These are phyloP conservation scores for Cryptus armator DNA, from an alignment of 2,888 invertebrate species.

Conservation along the genomic window DNA sequence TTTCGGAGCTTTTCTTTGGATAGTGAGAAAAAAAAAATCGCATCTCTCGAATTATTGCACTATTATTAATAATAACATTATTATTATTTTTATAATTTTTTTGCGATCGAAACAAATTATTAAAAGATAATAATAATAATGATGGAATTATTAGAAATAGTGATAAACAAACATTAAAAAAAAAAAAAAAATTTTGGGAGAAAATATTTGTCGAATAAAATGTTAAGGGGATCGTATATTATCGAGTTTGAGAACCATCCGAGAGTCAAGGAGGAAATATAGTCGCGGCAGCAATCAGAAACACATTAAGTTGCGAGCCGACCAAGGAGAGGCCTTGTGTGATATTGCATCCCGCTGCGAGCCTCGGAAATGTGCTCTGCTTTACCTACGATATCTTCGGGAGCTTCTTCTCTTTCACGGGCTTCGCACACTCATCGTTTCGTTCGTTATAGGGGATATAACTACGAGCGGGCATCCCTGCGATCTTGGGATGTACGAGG, in stretches of 20 bases:
- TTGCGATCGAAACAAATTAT: no score
- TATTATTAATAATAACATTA: neutral
- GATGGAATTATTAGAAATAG: no score
- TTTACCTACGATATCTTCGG: conserved; percentile 65
- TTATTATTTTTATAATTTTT: no score
- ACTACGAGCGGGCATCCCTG: neutral
- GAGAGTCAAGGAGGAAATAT: conserved; percentile 67
- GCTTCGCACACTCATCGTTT: conserved; percentile 46
- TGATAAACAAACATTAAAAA: no score
- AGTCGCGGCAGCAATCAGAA: conserved; percentile 83
- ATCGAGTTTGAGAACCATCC: conserved; percentile 66
- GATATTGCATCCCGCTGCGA: conserved; percentile 80
- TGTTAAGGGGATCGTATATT: neutral
- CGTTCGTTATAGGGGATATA: conserved; percentile 47
- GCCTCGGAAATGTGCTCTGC: conserved; percentile 76
- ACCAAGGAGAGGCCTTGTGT: conserved; percentile 66
- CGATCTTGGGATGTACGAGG: neutral
- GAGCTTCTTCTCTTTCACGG: conserved; percentile 60
- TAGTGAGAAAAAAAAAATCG: neutral
- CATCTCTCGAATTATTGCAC: neutral
- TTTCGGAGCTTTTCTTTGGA: neutral
- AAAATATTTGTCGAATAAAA: neutral
- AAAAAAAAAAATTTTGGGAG: neutral
- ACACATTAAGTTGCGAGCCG: conserved; percentile 81
- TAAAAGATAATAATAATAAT: no score